A percentile compares a stretch with the other conserved stretches of the same genome.
These are phyloP conservation scores for Ptycholaimellus sp. DNA, from an alignment of 2,888 invertebrate genomes.

Conservation along the genomic window DNA sequence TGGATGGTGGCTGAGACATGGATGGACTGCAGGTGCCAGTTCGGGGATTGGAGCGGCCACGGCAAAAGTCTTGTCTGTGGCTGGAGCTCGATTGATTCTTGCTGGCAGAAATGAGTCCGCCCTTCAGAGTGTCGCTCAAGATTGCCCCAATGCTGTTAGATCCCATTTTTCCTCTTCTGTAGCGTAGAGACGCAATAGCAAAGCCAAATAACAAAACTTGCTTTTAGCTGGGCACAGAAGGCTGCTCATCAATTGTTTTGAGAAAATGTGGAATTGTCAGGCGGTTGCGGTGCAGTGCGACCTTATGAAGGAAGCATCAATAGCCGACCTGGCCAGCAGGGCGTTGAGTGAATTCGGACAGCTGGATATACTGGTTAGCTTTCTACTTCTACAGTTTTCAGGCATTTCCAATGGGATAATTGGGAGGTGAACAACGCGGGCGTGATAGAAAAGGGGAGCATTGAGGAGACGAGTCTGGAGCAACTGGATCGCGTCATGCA, in stretches of 20 bases:
- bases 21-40: slow-evolving; percentile 49
- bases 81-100: slow-evolving; percentile 49
- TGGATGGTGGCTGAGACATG: no score
- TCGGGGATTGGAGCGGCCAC: slow-evolving; percentile 63
- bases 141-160: slow-evolving; percentile 4
- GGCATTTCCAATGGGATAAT: no score
- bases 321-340: no score
- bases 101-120: slow-evolving; percentile 40
- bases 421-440: slow-evolving; percentile 75
- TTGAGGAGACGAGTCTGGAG: slow-evolving; percentile 57
- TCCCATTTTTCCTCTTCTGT: not conserved
- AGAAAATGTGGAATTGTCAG: no score
- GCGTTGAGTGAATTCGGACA: no score
- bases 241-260: no score
- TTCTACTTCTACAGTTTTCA: not conserved
- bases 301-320: no score
- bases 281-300: no score
- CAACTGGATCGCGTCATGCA: slow-evolving; percentile 69
- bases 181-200: not conserved
- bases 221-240: no score
- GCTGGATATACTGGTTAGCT: slow-evolving; percentile 13
- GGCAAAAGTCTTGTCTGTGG: slow-evolving; percentile 46
- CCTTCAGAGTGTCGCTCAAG: not conserved
- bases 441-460: slow-evolving; percentile 50
- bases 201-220: slow-evolving; percentile 26